Base-by-base conservation (phyloP, 2,113 vertebrate genomes). In the Talpa occidentalis region DNA sequence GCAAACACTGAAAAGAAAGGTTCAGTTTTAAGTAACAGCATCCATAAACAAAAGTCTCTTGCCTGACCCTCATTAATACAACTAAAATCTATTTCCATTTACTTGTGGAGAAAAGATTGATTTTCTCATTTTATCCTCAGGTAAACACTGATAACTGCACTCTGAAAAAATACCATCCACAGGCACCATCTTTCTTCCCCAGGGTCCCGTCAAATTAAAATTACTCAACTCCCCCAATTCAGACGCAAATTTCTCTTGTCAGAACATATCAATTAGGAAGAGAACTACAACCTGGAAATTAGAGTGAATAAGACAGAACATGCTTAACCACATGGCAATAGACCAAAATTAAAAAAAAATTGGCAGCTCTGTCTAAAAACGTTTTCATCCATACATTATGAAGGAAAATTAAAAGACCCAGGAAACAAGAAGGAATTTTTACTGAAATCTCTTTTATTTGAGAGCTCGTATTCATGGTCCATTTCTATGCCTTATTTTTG, bases 101-200 rank as follows among this genome's bases (percentile, higher is more conserved):
- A 83, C 66, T 78, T 89, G 88, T 49, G 77, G 69, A 93, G 79
- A 74, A 86, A 95, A 73, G 86, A 95, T 94, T 93, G 96, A 95
- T 96, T 96, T 95, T 95, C 91, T 95, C 86, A 94, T 97, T 97
- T 95, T 42, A 94, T 91, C 67, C 80, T 90, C 84, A 92, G 44
- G 92, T 91, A 93, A 96, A 88, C 76, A 84, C 70, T 90, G 64
- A 89, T 95, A 94, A 88, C 83, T 80, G 73, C 44, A 87, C 28
- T 90, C 49, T 70, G 74, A 85, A 92, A 95, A 96, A 95, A 84
- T 81, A 86, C 54, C 40, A 59, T 91, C 60, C 17, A 52, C 52
- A 89, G 56, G 67, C 32, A 81, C 4, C 80, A 22, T 87, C 81
- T 95, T 95, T 95, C 35, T 94, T 77, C 89, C 70, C 86, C 42